A percentile compares a stretch with the other conserved stretches of the same genome.
Evolutionary conservation across 2,797 vertebrate genomes (phyloP).

Genomic region (Sitta carolinensis): DNA sequence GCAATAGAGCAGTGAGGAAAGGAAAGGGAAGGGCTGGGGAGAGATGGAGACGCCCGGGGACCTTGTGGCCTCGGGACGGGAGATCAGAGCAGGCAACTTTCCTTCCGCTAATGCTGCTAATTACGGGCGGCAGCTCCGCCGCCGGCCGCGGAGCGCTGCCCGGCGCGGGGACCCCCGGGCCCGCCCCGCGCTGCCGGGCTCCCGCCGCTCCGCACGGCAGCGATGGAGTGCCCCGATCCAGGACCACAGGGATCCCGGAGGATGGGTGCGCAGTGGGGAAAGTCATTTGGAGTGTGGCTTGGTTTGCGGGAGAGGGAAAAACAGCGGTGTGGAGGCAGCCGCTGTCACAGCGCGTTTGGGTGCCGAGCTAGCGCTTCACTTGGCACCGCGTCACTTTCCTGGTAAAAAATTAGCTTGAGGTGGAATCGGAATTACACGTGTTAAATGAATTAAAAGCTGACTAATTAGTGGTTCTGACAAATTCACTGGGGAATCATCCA

Average conservation of each 20-base stretch:
- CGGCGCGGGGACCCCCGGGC: no score
- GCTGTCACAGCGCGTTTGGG: rapidly evolving
- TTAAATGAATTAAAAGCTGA: background rate
- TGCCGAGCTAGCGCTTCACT: rapidly evolving
- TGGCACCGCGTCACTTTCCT: background rate
- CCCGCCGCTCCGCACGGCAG: background rate
- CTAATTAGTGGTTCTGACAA: background rate
- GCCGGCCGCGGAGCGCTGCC: background rate
- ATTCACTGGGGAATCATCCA: background rate
- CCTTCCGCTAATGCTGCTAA: conserved; percentile 55
- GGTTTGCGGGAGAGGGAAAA: background rate
- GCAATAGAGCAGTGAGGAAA: background rate
- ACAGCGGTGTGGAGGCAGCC: rapidly evolving
- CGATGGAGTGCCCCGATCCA: background rate
- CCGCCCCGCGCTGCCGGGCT: background rate
- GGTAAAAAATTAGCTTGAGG: background rate
- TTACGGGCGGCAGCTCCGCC: background rate
- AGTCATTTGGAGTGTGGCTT: rapidly evolving
- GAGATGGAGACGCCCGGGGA: background rate
- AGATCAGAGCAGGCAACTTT: conserved; percentile 43
- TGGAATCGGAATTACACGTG: background rate
- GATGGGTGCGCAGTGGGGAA: rapidly evolving
- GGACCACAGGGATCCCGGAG: rapidly evolving
- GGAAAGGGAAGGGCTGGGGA: background rate
- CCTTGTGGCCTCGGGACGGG: background rate